phyloP scores from a whole-genome alignment of 2,797 vertebrate genomes.

The Nannoperca obscura region DNA sequence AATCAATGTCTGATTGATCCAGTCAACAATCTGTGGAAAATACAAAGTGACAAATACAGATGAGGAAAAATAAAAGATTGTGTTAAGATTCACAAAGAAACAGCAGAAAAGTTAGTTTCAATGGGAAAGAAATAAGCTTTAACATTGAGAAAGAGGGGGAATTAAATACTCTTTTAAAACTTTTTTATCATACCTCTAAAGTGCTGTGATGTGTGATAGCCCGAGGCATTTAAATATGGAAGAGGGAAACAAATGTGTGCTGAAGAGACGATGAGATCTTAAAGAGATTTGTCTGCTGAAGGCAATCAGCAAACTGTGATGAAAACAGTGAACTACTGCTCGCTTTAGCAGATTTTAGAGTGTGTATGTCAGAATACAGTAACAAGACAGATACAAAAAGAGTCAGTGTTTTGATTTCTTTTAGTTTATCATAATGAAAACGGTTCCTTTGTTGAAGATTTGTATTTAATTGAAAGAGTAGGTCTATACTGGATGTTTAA shows the following conservation, averaged over 20 bases:
- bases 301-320: conserved; percentile 23
- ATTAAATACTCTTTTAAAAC: conserved; percentile 34
- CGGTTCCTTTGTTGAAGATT: not conserved
- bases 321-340: conserved; percentile 14
- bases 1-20: conserved; percentile 41
- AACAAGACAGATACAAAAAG: not conserved
- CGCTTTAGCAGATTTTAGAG: not conserved
- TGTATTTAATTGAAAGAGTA: not conserved
- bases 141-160: not conserved
- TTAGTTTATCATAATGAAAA: not conserved
- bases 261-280: conserved; percentile 22
- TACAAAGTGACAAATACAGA: not conserved
- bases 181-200: conserved; percentile 36
- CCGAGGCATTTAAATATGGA: conserved; percentile 6
- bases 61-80: not conserved
- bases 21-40: not conserved
- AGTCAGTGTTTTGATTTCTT: not conserved
- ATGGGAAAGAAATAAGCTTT: not conserved
- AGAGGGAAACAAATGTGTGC: conserved; percentile 32
- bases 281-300: conserved; percentile 37
- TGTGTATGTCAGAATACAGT: not conserved
- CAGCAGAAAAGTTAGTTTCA: conserved; percentile 1
- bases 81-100: not conserved
- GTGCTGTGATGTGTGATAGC: conserved; percentile 28
- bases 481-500: not conserved